Evolutionary conservation across 2,113 vertebrate species (phyloP), one percentile per base, ranked within the genome.

Genomic region (Beaufortia kweichowensis): DNA sequence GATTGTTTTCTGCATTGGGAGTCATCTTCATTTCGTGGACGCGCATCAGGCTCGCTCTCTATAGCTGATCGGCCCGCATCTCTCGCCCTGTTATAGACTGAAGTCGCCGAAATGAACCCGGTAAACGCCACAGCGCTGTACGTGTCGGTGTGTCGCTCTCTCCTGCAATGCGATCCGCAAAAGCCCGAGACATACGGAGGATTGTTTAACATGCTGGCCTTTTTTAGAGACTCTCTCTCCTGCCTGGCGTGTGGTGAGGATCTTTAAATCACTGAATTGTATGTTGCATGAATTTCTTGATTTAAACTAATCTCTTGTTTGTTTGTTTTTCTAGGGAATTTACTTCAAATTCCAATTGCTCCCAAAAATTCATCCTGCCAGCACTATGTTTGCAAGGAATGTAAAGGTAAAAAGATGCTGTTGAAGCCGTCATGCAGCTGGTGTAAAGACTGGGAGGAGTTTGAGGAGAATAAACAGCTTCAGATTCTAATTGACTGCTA

Each of bases 331-430:
- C 79, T 48, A 98, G 97, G 96, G 86, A 95, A 98, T 89, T 90
- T 98, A 84, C 94, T 98, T 17, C 94, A 96, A 90, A 94, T 98
- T 87, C 96, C 97, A 17, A 92, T 98, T 69, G 95, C 95, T 87
- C 94, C 95, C 5, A 92, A 92, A 84, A 94, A 96, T 83, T 94
- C 95, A 71, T 94, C 95, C 43, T 98, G 97, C 87, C 94, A 96
- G 88, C 97, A 98, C 89, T 96, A 94, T 87, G 95, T 98, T 81
- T 98, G 97, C 91, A 92, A 93, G 89, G 90, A 86, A 66, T 98
- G 97, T 82, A 97, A 96, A 92, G 97, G 96, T 82, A 94, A 96
- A 89, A 96, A 96, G 91, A 96, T 96, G 96, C 91, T 93, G 91
- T 91, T 96, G 90, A 96, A 95, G 85, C 93, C 93, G 0, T 91